Percentiles rank a stretch among this genome's conserved stretches.
These are phyloP conservation scores for Allophyes oxyacanthae DNA, from an alignment of 2,888 invertebrate genomes.

Conservation along the genomic window DNA sequence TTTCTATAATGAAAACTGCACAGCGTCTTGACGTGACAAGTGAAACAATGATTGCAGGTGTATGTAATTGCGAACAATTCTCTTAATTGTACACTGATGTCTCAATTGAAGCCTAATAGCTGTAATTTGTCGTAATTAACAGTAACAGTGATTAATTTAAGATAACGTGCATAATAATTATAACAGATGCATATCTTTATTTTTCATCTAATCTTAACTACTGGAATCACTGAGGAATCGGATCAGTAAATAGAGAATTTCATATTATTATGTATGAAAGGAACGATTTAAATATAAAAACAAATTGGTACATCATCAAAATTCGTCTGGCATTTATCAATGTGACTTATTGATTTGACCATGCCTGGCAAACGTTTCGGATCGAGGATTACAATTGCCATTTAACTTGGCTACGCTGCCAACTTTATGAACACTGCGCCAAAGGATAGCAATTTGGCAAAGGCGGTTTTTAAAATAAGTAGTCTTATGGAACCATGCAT, in stretches of 20 bases:
- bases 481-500: too few relatives aligned
- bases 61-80: constrained; percentile 53
- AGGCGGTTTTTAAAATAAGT: constrained; percentile 6
- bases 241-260: background rate
- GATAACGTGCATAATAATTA: constrained; percentile 51
- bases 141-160: constrained; percentile 54
- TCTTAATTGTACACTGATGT: constrained; percentile 59
- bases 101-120: constrained; percentile 60
- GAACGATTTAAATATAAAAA: constrained; percentile 13
- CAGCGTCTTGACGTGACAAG: constrained; percentile 34
- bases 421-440: constrained; percentile 13
- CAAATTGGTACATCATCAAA: constrained; percentile 19
- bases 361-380: constrained; percentile 39
- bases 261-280: background rate
- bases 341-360: constrained; percentile 39
- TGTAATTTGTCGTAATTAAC: constrained; percentile 53
- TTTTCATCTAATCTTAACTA: constrained; percentile 33
- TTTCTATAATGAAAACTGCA: constrained; percentile 32
- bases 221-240: constrained; percentile 6
- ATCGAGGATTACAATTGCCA: constrained; percentile 46
- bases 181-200: constrained; percentile 48
- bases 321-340: constrained; percentile 28
- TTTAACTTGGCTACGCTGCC: constrained; percentile 14
- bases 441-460: constrained; percentile 35
- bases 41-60: constrained; percentile 53